A percentile compares a stretch with the other conserved stretches of the same genome.
These are phyloP conservation scores for Mactromeris polynyma DNA, from an alignment of 2,888 invertebrate genomes.

Conservation along the genomic window DNA sequence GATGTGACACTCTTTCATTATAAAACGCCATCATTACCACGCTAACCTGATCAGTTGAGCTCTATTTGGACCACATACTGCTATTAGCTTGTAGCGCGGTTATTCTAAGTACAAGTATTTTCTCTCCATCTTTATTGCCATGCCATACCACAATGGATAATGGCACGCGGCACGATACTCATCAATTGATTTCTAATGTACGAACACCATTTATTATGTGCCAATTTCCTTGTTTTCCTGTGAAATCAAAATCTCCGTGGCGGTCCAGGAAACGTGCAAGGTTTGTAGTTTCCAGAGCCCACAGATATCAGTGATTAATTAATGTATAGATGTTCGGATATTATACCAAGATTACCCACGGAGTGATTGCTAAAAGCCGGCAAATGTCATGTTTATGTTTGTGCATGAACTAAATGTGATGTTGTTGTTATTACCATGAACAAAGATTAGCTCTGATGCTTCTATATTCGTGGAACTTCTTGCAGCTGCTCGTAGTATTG, in stretches of 20 bases:
- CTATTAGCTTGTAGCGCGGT: neutral
- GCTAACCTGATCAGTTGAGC: neutral
- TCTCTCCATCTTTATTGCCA: conserved; percentile 18
- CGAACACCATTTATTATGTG: conserved; percentile 15
- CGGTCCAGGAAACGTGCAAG: neutral
- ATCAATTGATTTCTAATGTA: conserved; percentile 49
- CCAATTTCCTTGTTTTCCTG: conserved; percentile 33
- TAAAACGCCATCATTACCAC: neutral
- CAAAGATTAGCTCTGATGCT: neutral
- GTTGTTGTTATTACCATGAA: neutral
- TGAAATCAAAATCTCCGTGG: conserved; percentile 3
- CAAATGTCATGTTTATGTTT: neutral
- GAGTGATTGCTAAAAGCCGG: neutral
- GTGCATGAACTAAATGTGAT: neutral
- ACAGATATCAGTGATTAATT: neutral
- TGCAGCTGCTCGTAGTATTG: neutral
- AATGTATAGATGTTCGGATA: conserved; percentile 19
- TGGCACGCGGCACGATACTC: conserved; percentile 21
- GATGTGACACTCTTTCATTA: neutral
- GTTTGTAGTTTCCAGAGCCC: neutral
- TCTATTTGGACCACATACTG: neutral
- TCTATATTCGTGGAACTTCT: neutral
- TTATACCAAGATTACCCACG: neutral
- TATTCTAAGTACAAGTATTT: neutral
- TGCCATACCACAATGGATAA: conserved; percentile 18